A percentile compares a stretch with the other conserved stretches of the same genome.
Evolutionary conservation across 2,888 invertebrate species (phyloP).

Genomic region (Oscheius onirici): DNA sequence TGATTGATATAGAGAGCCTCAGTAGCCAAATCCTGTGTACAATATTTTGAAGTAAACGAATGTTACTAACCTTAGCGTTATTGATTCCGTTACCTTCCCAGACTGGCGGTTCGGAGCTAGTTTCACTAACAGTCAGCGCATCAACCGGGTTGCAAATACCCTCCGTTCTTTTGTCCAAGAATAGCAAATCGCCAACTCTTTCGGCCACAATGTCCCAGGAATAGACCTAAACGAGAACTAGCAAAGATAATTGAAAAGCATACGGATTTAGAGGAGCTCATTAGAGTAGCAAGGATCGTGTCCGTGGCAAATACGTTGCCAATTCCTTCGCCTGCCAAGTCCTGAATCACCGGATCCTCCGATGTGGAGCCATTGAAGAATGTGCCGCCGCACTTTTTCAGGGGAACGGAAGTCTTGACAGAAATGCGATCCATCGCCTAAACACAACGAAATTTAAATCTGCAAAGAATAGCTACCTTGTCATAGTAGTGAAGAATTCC

Average conservation of each 20-base stretch:
- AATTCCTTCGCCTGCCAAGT: slow-evolving; percentile 73
- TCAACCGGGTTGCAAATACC: slow-evolving; percentile 74
- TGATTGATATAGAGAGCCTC: slow-evolving; percentile 99
- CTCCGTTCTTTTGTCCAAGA: slow-evolving; percentile 92
- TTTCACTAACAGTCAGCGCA: slow-evolving; percentile 95
- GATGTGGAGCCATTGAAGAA: slow-evolving; percentile 93
- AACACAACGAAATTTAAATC: neutral
- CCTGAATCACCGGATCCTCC: slow-evolving; percentile 94
- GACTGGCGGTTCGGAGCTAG: slow-evolving; percentile 94
- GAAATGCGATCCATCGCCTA: slow-evolving; percentile 89
- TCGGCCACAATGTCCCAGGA: slow-evolving; percentile 99
- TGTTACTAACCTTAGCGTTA: slow-evolving; percentile 79
- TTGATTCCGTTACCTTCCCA: slow-evolving; percentile 94
- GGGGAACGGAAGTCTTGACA: slow-evolving; percentile 80
- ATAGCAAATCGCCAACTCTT: slow-evolving; percentile 78
- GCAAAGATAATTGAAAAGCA: too few species aligned
- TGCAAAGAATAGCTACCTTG: slow-evolving; percentile 75
- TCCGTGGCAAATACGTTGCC: slow-evolving; percentile 92
- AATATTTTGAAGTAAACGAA: too few species aligned
- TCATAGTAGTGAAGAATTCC: slow-evolving; percentile 96
- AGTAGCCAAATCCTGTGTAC: slow-evolving; percentile 79
- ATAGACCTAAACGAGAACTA: slow-evolving; percentile 78
- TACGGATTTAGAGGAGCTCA: slow-evolving; percentile 92
- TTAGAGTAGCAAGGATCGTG: slow-evolving; percentile 94
- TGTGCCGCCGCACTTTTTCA: slow-evolving; percentile 93